Evolutionary conservation across 2,888 invertebrate genomes (phyloP).

Genomic region (Pyrocoelia pectoralis): DNA sequence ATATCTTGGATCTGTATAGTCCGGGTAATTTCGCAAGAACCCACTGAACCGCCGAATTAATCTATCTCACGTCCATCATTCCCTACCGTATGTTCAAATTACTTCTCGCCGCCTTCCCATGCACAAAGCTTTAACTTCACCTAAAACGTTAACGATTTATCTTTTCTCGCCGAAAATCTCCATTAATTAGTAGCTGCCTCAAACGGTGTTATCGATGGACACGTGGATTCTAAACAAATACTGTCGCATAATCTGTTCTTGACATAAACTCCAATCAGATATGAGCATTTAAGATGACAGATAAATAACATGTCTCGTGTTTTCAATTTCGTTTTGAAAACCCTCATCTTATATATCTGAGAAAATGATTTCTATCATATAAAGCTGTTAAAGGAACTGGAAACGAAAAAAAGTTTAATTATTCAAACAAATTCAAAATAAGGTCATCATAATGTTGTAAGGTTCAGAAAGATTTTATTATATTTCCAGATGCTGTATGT

Average conservation of each 20-base stretch:
- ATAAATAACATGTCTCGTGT: conserved; percentile 34
- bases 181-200: not conserved
- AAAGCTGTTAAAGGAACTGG: conserved; percentile 2
- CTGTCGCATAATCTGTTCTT: conserved; percentile 42
- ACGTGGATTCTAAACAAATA: not conserved
- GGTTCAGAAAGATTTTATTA: not conserved
- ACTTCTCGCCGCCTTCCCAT: conserved; percentile 29
- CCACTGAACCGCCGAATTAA: conserved; percentile 42
- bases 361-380: conserved; percentile 20
- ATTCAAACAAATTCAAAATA: not conserved
- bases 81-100: conserved; percentile 28
- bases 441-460: not conserved
- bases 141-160: conserved; percentile 20
- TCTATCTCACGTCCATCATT: conserved; percentile 43
- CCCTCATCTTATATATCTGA: conserved; percentile 5
- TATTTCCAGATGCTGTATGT: conserved; percentile 1
- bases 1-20: conserved; percentile 30
- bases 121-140: conserved; percentile 16
- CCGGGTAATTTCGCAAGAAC: conserved; percentile 34
- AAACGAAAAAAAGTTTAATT: not conserved
- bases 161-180: conserved; percentile 9
- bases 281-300: conserved; percentile 40
- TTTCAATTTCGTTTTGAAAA: conserved; percentile 36
- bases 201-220: no score
- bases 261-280: conserved; percentile 43